Conservation (phyloP, 2,888 invertebrate species). For the Encarsia formosa region DNA sequence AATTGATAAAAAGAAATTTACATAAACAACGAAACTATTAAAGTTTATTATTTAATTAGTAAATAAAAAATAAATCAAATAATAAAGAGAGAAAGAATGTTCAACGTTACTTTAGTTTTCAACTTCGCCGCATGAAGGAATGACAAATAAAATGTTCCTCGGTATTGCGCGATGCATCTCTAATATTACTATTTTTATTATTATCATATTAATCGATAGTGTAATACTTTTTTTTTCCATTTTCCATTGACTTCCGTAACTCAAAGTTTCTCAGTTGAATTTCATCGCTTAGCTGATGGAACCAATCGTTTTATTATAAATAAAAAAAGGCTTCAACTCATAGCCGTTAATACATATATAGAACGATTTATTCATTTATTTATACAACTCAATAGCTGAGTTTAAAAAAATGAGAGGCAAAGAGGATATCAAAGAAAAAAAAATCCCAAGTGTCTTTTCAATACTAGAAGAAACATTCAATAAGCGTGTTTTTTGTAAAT, state of each 20-base stretch:
- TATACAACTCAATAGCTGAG: slow-evolving; percentile 25
- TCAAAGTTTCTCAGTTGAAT: slow-evolving; percentile 9
- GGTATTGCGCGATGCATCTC: slow-evolving; percentile 5
- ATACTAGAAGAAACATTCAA: slow-evolving; percentile 8
- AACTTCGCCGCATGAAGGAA: slow-evolving; percentile 9
- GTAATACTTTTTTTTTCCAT: slow-evolving; percentile 1
- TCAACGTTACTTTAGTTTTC: slow-evolving; percentile 19
- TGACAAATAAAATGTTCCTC: slow-evolving; percentile 4
- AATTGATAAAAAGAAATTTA: too few relatives aligned
- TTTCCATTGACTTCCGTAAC: too few relatives aligned
- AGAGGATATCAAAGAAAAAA: neutral
- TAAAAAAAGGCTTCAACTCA: slow-evolving; percentile 13
- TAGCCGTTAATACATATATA: slow-evolving; percentile 23
- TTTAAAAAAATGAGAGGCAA: slow-evolving; percentile 18
- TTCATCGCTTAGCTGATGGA: slow-evolving; percentile 7
- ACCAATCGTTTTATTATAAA: slow-evolving; percentile 9
- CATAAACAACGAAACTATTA: too few relatives aligned
- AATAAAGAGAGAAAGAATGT: slow-evolving; percentile 8
- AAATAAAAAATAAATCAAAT: slow-evolving; percentile 17
- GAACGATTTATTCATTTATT: slow-evolving; percentile 13
- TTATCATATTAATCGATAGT: neutral
- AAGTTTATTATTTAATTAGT: too few relatives aligned
- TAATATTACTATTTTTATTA: slow-evolving; percentile 4
- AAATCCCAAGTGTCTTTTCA: slow-evolving; percentile 10
- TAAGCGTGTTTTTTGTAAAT: slow-evolving; percentile 14